These are phyloP conservation scores for Poeciliopsis occidentalis DNA, from an alignment of 2,113 vertebrate genomes.

Conservation along the genomic window DNA sequence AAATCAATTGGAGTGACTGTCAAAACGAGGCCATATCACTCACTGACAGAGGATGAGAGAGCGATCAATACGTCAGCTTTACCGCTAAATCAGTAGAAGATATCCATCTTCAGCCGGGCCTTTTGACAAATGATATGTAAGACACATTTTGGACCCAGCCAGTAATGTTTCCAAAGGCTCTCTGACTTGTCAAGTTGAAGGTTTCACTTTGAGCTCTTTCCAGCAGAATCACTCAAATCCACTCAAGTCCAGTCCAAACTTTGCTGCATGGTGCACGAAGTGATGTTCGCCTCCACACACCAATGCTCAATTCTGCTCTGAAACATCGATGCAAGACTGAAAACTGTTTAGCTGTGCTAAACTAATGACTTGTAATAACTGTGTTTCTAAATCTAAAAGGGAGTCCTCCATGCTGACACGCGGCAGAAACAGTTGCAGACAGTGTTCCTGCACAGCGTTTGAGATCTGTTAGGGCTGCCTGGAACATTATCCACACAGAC, in stretches of 20 bases:
- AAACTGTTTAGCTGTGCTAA: background rate
- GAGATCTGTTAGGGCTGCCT: background rate
- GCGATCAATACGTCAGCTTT: constrained; percentile 46
- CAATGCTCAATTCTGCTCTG: background rate
- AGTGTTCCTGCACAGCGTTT: background rate
- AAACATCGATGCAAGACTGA: background rate
- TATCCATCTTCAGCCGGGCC: constrained; percentile 13
- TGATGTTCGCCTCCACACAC: background rate
- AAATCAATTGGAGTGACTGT: constrained; percentile 57
- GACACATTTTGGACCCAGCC: constrained; percentile 24
- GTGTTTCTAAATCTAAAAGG: background rate
- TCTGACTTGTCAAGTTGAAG: constrained; percentile 11
- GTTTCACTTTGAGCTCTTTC: constrained; percentile 28
- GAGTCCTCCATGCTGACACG: background rate
- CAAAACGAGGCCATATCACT: constrained; percentile 45
- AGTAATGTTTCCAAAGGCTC: constrained; percentile 18
- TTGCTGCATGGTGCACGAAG: background rate
- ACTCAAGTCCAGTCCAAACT: background rate
- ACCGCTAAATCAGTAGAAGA: constrained; percentile 34
- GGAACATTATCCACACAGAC: background rate
- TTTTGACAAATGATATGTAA: constrained; percentile 57
- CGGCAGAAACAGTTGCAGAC: no score
- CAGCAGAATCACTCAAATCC: constrained; percentile 3
- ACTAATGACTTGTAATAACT: background rate
- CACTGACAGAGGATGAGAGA: constrained; percentile 41